Conservation (phyloP, 2,888 invertebrate species). For the Hypsopygia costalis region DNA sequence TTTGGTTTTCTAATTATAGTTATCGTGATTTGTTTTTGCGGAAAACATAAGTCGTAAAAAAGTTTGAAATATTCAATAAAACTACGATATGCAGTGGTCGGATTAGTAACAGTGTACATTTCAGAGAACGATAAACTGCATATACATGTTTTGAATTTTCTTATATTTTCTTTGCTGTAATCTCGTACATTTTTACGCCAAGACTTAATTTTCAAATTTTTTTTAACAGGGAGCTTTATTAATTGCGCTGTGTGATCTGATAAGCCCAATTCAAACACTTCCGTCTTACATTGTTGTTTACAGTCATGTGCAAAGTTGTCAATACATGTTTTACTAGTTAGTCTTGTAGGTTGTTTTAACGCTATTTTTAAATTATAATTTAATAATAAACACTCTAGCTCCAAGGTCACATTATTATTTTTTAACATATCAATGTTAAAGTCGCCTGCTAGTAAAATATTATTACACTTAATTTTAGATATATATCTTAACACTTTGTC, state of each 20-base stretch:
- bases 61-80: not conserved
- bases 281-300: constrained; percentile 3
- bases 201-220: not conserved
- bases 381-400: constrained; percentile 10
- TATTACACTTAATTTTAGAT: not conserved
- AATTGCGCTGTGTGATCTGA: constrained; percentile 12
- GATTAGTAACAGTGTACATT: not conserved
- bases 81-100: constrained; percentile 5
- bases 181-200: constrained; percentile 4
- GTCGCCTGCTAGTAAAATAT: too few species aligned
- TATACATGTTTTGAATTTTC: constrained; percentile 5
- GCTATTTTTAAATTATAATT: constrained; percentile 14
- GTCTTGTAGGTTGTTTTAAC: constrained; percentile 12
- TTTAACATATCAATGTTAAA: constrained; percentile 8
- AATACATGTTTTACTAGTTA: constrained; percentile 9
- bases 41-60: constrained; percentile 3
- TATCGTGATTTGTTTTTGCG: not conserved
- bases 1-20: not conserved
- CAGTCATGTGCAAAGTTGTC: constrained; percentile 13
- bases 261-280: constrained; percentile 8
- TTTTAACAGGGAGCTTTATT: constrained; percentile 3
- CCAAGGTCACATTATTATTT: constrained; percentile 6
- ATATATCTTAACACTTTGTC: not conserved
- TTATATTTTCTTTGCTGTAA: constrained; percentile 3
- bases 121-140: constrained; percentile 2